phyloP scores from a whole-genome alignment of 2,113 vertebrate species.

The Colistium nudipinnis region DNA sequence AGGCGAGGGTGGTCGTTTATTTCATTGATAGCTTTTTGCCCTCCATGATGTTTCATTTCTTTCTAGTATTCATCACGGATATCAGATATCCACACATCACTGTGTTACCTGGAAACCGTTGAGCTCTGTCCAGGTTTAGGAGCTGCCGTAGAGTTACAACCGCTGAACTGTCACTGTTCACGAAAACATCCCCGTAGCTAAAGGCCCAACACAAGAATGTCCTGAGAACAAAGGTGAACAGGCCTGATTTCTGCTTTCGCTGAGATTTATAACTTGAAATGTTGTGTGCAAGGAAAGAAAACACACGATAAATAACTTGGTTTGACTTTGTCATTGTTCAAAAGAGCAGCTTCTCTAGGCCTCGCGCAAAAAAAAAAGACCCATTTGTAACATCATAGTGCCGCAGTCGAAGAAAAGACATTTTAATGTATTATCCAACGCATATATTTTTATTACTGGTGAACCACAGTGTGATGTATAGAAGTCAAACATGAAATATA shows the following conservation, averaged over 20 bases:
- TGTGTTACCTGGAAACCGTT: constrained; percentile 84
- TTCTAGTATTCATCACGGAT: constrained; percentile 78
- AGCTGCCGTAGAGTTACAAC: constrained; percentile 80
- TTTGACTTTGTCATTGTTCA: constrained; percentile 41
- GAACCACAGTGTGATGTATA: constrained; percentile 36
- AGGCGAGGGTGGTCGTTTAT: not conserved
- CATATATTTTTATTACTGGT: constrained; percentile 12
- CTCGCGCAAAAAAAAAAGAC: not conserved
- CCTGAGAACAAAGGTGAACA: constrained; percentile 76
- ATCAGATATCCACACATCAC: constrained; percentile 63
- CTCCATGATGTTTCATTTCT: constrained; percentile 42
- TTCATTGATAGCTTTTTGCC: constrained; percentile 27
- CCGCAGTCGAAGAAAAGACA: not conserved
- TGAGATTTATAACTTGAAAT: constrained; percentile 67
- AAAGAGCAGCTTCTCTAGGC: constrained; percentile 1
- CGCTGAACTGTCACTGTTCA: constrained; percentile 68
- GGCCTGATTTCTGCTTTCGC: constrained; percentile 63
- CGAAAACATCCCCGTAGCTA: constrained; percentile 80
- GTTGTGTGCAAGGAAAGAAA: constrained; percentile 39
- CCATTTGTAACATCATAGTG: not conserved
- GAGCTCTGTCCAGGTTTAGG: constrained; percentile 79
- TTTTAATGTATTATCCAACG: not conserved
- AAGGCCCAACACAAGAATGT: constrained; percentile 83
- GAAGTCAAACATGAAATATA: constrained; percentile 55
- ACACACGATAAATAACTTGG: constrained; percentile 44